Evolutionary conservation across 2,113 vertebrate species (phyloP), one percentile per base, ranked within the genome.

Genomic region (Eidolon helvum): DNA sequence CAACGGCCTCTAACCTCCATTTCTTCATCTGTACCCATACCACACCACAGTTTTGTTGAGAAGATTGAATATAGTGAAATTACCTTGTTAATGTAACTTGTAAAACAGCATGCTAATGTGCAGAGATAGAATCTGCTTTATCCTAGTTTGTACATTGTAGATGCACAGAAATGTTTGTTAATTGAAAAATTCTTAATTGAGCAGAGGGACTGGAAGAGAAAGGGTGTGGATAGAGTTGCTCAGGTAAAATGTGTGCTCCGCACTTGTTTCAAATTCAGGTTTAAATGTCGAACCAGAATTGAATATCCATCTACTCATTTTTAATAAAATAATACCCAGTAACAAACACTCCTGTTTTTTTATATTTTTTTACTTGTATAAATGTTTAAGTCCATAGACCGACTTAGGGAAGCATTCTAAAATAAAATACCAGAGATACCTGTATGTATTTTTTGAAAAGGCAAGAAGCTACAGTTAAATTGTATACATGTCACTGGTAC

Each of bases 231-330:
- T n/a, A 35, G 38, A 72, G 22, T 69, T 82, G 28, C 30, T 86
- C 26, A 12, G 16, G 50, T 84, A 82, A 69, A 65, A 90, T 79
- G 26, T 93, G 5, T 74, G 33, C n/a, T 65, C 10, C 38, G 33
- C 24, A 66, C 26, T 43, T 57, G 65, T 79, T 40, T 57, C 26
- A 94, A 96, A 72, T 57, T 50, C 90, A 94, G 84, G 22, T 95
- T 93, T 85, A 75, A 97, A 97, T 86, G 5, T 11, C 48, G 89
- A 89, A 45, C 21, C 18, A 59, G 55, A 95, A 59, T 86, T 69
- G 11, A 69, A 9, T 85, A 45, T 19, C 50, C 45, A 61, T 30
- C 11, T 71, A 22, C 48, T 94, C n/a, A 22, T 59, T 82, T 82
- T 80, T 43, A 77, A 72, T 90, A 87, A 90, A 92, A 86, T 57